These are phyloP conservation scores for Drosophila arizonae DNA, from an alignment of 1,140 invertebrate genomes.

Conservation along the genomic window DNA sequence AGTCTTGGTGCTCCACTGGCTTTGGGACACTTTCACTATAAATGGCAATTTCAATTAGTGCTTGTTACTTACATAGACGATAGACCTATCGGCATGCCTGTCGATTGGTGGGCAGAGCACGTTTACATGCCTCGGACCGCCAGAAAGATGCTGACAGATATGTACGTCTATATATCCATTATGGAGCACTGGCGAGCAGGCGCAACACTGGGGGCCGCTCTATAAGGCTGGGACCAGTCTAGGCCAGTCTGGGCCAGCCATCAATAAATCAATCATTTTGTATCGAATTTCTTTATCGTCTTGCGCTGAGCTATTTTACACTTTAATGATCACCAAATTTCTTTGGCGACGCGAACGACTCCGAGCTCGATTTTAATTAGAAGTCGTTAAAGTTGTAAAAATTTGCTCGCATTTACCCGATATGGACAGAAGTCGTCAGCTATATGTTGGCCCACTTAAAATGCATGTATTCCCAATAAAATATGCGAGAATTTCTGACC, in stretches of 20 bases:
- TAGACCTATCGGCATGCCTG: constrained; percentile 58
- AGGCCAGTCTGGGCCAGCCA: constrained; percentile 17
- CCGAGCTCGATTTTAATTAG: constrained; percentile 77
- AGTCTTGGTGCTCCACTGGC: constrained; percentile 3
- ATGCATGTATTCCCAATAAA: neutral
- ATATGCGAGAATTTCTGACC: neutral
- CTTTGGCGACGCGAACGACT: constrained; percentile 44
- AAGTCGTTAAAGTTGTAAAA: constrained; percentile 79
- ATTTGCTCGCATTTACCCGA: constrained; percentile 66
- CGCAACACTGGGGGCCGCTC: constrained; percentile 3
- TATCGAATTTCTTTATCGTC: constrained; percentile 43
- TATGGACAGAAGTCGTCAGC: constrained; percentile 21
- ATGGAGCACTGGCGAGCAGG: constrained; percentile 1
- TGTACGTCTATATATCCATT: constrained; percentile 37
- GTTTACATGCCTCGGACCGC: constrained; percentile 54
- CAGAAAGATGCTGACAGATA: constrained; percentile 48
- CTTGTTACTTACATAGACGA: constrained; percentile 57
- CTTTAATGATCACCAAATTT: constrained; percentile 77
- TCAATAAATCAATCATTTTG: constrained; percentile 76
- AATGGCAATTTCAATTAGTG: constrained; percentile 79
- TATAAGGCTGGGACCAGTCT: constrained; percentile 53
- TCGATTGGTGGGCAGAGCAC: constrained; percentile 72
- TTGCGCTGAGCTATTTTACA: constrained; percentile 64
- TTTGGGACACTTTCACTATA: constrained; percentile 74
- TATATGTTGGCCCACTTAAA: constrained; percentile 1